Evolutionary conservation across 2,797 vertebrate species (phyloP).

Genomic region (Artibeus lituratus): DNA sequence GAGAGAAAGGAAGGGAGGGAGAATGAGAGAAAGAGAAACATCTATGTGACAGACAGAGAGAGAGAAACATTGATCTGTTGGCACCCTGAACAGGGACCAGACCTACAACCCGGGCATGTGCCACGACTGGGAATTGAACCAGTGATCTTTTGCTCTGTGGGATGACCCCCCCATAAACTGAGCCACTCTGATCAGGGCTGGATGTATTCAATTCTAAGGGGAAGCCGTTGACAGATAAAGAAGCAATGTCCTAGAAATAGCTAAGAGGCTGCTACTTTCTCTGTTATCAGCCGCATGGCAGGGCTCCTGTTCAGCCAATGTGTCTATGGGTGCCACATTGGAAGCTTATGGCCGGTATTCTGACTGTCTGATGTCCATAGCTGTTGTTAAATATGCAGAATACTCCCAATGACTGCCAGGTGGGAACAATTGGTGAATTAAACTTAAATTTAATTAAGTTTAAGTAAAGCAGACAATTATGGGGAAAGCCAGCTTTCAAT

Average conservation of each 20-base stretch:
- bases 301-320: background rate
- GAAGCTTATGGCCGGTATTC: background rate
- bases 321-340: background rate
- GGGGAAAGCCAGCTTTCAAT: background rate
- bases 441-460: background rate
- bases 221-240: background rate
- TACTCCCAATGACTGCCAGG: background rate
- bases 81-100: too few relatives aligned
- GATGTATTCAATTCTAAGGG: background rate
- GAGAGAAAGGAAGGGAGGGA: background rate
- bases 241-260: background rate
- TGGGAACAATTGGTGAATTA: background rate
- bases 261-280: background rate
- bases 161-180: background rate
- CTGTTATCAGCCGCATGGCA: background rate
- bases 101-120: too few relatives aligned
- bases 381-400: background rate
- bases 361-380: background rate
- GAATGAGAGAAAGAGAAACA: background rate
- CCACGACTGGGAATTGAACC: background rate
- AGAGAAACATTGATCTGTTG: background rate
- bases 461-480: background rate
- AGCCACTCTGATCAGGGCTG: background rate
- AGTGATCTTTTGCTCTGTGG: background rate
- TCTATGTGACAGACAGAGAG: too few relatives aligned